Conservation (phyloP, 2,113 vertebrate species). For the Climacteris rufus region DNA sequence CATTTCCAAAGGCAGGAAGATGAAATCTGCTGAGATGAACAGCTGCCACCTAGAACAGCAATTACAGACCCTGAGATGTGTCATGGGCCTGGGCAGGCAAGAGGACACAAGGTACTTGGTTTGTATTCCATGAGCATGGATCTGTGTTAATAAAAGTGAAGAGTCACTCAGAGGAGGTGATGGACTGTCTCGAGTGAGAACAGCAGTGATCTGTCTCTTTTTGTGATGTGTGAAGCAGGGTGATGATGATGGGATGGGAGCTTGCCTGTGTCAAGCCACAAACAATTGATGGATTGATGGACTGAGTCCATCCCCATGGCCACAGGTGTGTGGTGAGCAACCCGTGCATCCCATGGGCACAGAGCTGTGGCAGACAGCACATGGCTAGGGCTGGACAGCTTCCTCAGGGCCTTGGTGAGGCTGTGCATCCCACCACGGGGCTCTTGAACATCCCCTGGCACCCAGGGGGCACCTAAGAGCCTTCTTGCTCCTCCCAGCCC, state of each 20-base stretch:
- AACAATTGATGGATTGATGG: neutral
- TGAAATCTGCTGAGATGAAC: neutral
- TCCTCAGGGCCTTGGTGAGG: neutral
- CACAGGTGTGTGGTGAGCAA: neutral
- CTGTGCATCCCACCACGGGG: neutral
- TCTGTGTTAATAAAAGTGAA: neutral
- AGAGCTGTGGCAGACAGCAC: neutral
- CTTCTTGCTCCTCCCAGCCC: neutral
- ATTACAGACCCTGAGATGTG: neutral
- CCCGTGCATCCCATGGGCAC: accelerated
- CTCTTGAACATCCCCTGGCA: neutral
- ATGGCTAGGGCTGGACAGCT: neutral
- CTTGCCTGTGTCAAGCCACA: neutral
- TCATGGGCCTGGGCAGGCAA: neutral
- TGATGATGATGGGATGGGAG: neutral
- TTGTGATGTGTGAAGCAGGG: neutral
- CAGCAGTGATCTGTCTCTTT: neutral
- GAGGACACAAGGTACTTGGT: neutral
- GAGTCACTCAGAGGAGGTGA: neutral
- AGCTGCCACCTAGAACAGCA: neutral
- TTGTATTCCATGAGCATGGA: neutral
- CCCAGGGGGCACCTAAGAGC: neutral
- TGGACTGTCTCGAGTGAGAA: neutral
- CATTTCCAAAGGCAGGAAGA: neutral
- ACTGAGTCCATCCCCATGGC: accelerated